Evolutionary conservation across 2,113 vertebrate genomes (phyloP), one percentile per base, ranked within the genome.

Genomic region (Neolamprologus longior): DNA sequence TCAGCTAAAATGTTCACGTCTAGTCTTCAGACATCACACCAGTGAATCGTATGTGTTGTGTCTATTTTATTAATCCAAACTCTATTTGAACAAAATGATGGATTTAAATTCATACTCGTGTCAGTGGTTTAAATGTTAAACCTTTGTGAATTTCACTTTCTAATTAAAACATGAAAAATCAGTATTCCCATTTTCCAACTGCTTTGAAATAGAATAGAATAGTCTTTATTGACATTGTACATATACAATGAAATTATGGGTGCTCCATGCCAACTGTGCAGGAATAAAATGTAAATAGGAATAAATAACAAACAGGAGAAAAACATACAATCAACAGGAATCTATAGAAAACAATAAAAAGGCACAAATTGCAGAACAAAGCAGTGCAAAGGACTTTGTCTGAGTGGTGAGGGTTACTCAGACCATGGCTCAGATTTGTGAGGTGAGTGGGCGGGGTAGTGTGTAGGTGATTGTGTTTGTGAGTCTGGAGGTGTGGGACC

Each of bases 91-190:
- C 15, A 50, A 78, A 19, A n/a, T 0, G 6, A 31, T 50, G 0
- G 0, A 28, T 76, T 26, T 31, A 50, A 78, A 50, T 8, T 45
- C 14, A 42, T 28, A 21, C 40, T 5, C 0, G 33, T 37, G 33
- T 66, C 4, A 66, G 19, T 13, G 7, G n/a, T n/a, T 33, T 52
- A 33, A 33, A 33, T 52, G 42, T 78, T 52, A 47, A n/a, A 52
- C 0, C 26, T 12, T 0, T 52, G 0, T 13, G 17, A 52, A 78
- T 31, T 31, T 28, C 21, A 19, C 10, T 52, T 52, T 52, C 3
- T n/a, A 78, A 52, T n/a, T n/a, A 78, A 78, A 78, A 78, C 71
- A 33, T 31, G 42, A 2, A 50, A 19, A 52, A 52, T 50, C 45
- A 31, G 17, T 4, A 78, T 78, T 50, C 71, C 45, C 6, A 78